Evolutionary conservation across 2,888 invertebrate genomes (phyloP), one percentile per base, ranked within the genome.

Genomic region (Drepanosiphum platanoidis): DNA sequence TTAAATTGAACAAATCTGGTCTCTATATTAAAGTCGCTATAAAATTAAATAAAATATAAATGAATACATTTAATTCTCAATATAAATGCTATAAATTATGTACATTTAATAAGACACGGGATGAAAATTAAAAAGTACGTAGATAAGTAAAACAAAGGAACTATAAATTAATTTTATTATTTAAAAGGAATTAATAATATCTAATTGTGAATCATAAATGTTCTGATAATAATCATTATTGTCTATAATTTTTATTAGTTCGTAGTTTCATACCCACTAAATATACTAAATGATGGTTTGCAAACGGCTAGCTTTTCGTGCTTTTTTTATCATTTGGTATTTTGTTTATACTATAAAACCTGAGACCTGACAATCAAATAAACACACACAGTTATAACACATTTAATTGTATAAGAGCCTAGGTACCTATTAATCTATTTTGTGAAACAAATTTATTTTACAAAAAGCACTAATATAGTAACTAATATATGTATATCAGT

Each of bases 331-430:
- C 15, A 27, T 58, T 58, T 75, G 32, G 52, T 75, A 58, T 75
- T 75, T 75, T n/a, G 27, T 58, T 58, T 34, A 77, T 30, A 61
- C 58, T 34, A 77, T 39, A 42, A 32, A 32, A 78, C 78, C 32
- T 66, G 42, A 32, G 32, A 78, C 78, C 32, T 66, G 42, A 78
- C 66, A 78, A 78, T 78, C 22, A 78, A 78, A 78, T 66, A 77
- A 77, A 77, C 39, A 77, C 22, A 30, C 30, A 30, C 15, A 77
- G 61, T 61, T 9, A 30, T n/a, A 74, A 74, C 34, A 52, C n/a
- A 30, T 46, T 46, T 46, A 46, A n/a, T n/a, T n/a, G n/a, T n/a
- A n/a, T n/a, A n/a, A n/a, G n/a, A n/a, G n/a, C n/a, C n/a, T n/a
- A n/a, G 13, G 18, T 46, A 46, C 15, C 15, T 46, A 46, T 46